Conservation (phyloP, 2,888 invertebrate species). For the Fragum sueziense region DNA sequence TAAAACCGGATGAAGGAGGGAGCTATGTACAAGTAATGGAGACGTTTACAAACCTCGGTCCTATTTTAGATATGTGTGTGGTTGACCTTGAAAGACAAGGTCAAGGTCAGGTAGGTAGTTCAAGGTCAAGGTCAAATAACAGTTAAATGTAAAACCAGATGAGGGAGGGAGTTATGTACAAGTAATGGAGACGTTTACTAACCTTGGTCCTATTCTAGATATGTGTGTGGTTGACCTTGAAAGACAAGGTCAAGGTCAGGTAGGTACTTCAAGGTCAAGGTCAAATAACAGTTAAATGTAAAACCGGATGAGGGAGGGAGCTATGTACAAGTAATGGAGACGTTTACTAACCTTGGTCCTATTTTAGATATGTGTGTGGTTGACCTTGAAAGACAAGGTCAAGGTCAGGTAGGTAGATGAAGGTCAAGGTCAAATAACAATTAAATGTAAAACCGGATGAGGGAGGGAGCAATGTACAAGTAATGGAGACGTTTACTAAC, state of each 20-base stretch:
- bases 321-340: conserved; percentile 97
- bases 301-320: conserved; percentile 93
- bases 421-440: too few relatives aligned
- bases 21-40: conserved; percentile 98
- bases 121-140: too few relatives aligned
- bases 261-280: too few relatives aligned
- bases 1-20: conserved; percentile 90
- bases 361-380: conserved; percentile 99
- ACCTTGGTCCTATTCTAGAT: conserved; percentile 98
- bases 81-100: conserved; percentile 96
- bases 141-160: conserved; percentile 91
- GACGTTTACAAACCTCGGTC: conserved; percentile 97
- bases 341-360: conserved; percentile 97
- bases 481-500: conserved; percentile 98
- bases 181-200: conserved; percentile 97
- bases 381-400: conserved; percentile 93
- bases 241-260: conserved; percentile 93
- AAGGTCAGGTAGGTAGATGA: conserved; percentile 91
- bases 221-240: conserved; percentile 99
- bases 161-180: conserved; percentile 95
- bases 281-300: conserved; percentile 89
- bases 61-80: conserved; percentile 98
- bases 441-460: conserved; percentile 93
- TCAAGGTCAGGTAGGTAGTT: conserved; percentile 89
- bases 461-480: conserved; percentile 93